Percentiles rank a stretch among this genome's conserved stretches.
phyloP scores from a whole-genome alignment of 2,797 vertebrate genomes.

The Lateolabrax maculatus region DNA sequence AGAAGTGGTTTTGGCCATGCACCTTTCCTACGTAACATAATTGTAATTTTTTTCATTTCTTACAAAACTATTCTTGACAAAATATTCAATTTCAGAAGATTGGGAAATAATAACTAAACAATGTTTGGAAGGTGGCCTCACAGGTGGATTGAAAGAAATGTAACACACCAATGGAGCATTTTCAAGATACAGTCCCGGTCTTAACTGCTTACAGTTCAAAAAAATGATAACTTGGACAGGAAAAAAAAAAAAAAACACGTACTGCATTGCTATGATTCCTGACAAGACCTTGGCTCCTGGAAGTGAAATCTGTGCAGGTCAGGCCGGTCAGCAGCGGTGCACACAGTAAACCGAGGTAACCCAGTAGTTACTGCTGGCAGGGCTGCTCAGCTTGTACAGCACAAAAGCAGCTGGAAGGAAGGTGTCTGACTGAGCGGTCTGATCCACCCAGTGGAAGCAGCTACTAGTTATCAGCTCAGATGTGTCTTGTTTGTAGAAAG shows the following conservation, averaged over 20 bases:
- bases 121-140: not conserved
- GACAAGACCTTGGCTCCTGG: constrained; percentile 1
- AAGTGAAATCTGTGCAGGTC: constrained; percentile 19
- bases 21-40: not conserved
- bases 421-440: constrained; percentile 31
- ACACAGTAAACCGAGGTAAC: not conserved
- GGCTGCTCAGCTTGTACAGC: constrained; percentile 22
- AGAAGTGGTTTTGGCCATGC: not conserved
- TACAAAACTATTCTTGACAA: not conserved
- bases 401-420: constrained; percentile 28
- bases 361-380: constrained; percentile 20
- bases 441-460: constrained; percentile 27
- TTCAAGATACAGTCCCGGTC: not conserved
- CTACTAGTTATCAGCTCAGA: constrained; percentile 21
- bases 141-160: not conserved
- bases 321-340: constrained; percentile 24
- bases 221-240: not conserved
- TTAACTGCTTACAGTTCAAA: not conserved
- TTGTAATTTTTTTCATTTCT: not conserved
- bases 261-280: constrained; percentile 10
- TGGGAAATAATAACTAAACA: not conserved
- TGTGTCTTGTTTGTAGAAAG: not conserved
- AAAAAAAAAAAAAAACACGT: not conserved
- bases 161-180: not conserved
- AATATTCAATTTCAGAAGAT: not conserved